Percentiles rank a stretch among this genome's conserved stretches.
These are phyloP conservation scores for Dissostichus mawsoni DNA, from an alignment of 2,113 vertebrate species.

Conservation along the genomic window DNA sequence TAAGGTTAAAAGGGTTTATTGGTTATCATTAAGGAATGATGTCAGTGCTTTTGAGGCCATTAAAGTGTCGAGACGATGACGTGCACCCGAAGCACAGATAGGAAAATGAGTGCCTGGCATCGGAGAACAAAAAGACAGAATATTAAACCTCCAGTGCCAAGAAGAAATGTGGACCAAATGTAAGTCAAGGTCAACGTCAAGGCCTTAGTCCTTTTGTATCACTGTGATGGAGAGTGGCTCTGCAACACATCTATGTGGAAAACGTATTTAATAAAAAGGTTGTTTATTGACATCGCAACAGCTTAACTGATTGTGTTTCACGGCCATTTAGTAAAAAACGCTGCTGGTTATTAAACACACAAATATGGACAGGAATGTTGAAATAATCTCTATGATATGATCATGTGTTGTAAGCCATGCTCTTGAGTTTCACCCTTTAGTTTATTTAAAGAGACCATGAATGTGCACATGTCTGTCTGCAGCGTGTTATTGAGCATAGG, in stretches of 20 bases:
- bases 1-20: not conserved
- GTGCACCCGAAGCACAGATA: conserved; percentile 10
- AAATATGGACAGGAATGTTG: conserved; percentile 25
- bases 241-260: too few relatives aligned
- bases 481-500: too few relatives aligned
- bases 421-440: too few relatives aligned
- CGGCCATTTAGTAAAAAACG: not conserved
- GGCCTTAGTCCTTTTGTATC: conserved; percentile 6
- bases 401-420: too few relatives aligned
- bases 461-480: too few relatives aligned
- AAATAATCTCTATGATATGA: too few relatives aligned
- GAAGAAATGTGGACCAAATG: not conserved
- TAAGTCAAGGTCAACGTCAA: conserved; percentile 19
- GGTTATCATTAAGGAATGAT: conserved; percentile 8
- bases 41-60: conserved; percentile 1
- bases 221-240: not conserved
- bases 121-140: conserved; percentile 2
- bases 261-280: not conserved
- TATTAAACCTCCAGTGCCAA: not conserved
- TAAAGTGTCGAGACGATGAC: conserved; percentile 39
- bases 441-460: too few relatives aligned
- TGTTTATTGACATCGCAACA: conserved; percentile 15
- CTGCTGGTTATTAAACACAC: conserved; percentile 16
- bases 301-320: not conserved
- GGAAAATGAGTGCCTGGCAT: conserved; percentile 35